Conservation (phyloP, 2,113 vertebrate species). For the Corapipo altera region DNA sequence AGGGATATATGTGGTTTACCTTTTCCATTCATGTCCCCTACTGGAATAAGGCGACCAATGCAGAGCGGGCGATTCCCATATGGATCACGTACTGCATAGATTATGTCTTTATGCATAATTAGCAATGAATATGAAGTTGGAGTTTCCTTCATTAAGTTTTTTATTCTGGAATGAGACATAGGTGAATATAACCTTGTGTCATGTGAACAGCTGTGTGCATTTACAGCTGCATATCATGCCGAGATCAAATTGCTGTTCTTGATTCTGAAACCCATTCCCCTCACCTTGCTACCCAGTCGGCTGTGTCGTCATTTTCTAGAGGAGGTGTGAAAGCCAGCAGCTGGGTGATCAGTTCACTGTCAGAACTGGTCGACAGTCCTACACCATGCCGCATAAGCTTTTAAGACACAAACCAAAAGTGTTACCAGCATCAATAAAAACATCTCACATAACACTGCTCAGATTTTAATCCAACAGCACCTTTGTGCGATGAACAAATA, state of each 20-base stretch:
- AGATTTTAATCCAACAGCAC: background rate
- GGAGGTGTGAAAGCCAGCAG: conserved; percentile 94
- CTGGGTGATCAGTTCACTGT: conserved; percentile 97
- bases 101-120: conserved; percentile 93
- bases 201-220: background rate
- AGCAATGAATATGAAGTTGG: conserved; percentile 93
- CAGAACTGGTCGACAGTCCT: conserved; percentile 93
- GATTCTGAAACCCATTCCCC: background rate
- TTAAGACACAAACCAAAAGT: background rate
- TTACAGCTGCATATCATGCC: background rate
- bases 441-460: background rate
- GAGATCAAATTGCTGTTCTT: background rate
- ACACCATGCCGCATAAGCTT: conserved; percentile 96
- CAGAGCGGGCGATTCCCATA: conserved; percentile 95
- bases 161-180: conserved; percentile 81
- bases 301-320: conserved; percentile 86
- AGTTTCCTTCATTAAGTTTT: conserved; percentile 95
- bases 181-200: background rate
- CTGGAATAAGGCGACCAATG: conserved; percentile 89
- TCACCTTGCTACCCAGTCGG: conserved; percentile 97
- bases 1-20: conserved; percentile 52
- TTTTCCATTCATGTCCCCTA: conserved; percentile 83
- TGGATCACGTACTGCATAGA: conserved; percentile 94
- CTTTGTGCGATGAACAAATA: background rate
- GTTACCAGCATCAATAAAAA: background rate